Evolutionary conservation across 2,797 vertebrate genomes (phyloP).

Genomic region (Toxotes lorentzi): DNA sequence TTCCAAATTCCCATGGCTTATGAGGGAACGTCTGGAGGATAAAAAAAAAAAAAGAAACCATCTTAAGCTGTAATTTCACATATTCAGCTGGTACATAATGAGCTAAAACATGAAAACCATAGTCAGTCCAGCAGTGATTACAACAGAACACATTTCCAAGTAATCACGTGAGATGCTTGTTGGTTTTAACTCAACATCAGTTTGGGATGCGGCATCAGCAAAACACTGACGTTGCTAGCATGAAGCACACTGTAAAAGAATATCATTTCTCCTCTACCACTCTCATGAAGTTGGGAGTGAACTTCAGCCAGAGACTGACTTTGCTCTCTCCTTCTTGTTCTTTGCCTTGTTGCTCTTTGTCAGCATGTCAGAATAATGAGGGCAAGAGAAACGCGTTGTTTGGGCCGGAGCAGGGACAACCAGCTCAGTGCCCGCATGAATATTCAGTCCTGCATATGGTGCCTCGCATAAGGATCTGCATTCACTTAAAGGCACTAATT

Average conservation of each 20-base stretch:
- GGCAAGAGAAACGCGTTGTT: constrained; percentile 64
- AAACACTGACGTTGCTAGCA: not conserved
- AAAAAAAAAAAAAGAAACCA: constrained; percentile 22
- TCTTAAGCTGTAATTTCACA: not conserved
- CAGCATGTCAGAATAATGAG: constrained; percentile 84
- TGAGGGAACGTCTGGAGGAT: not conserved
- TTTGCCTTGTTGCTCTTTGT: constrained; percentile 78
- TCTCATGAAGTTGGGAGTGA: constrained; percentile 61
- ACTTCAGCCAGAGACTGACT: constrained; percentile 74
- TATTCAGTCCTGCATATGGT: constrained; percentile 85
- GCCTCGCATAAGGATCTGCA: constrained; percentile 68
- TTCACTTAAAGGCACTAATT: constrained; percentile 81
- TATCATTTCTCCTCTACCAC: constrained; percentile 1
- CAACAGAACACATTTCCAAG: not conserved
- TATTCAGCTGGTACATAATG: not conserved
- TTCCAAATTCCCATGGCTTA: not conserved
- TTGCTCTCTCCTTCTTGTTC: constrained; percentile 76
- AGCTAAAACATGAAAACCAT: constrained; percentile 9
- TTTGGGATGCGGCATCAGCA: constrained; percentile 6
- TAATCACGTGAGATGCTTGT: not conserved
- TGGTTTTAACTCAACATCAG: constrained; percentile 5
- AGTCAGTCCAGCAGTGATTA: not conserved
- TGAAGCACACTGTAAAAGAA: not conserved
- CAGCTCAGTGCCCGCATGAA: constrained; percentile 76
- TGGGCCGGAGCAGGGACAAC: constrained; percentile 59